A percentile compares a stretch with the other conserved stretches of the same genome.
Evolutionary conservation across 2,113 vertebrate species (phyloP).

Genomic region (Neogale vison): DNA sequence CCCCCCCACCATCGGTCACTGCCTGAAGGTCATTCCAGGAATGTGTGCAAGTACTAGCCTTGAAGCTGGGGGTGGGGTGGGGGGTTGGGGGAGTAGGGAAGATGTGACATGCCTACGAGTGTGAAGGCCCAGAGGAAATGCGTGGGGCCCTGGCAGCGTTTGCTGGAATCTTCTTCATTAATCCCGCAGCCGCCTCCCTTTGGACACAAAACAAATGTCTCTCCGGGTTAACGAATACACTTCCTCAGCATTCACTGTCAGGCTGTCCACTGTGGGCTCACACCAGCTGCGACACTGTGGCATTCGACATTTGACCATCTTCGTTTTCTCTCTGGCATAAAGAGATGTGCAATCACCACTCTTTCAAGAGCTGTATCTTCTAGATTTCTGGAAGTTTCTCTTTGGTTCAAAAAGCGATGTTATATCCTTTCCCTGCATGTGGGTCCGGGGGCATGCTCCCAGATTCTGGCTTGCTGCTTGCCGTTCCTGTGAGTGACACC

Average conservation of each 20-base stretch:
- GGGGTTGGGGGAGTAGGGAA: neutral
- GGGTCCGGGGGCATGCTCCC: fast-evolving
- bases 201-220: neutral
- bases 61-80: neutral
- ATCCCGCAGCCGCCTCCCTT: neutral
- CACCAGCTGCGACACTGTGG: fast-evolving
- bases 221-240: fast-evolving
- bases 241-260: no score
- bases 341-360: neutral
- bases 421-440: fast-evolving
- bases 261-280: no score
- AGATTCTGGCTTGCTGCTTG: neutral
- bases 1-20: no score
- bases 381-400: neutral
- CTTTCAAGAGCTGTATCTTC: neutral
- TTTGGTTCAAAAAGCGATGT: fast-evolving
- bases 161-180: neutral
- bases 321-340: neutral
- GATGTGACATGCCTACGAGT: fast-evolving
- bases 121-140: neutral
- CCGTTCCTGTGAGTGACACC: neutral
- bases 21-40: neutral
- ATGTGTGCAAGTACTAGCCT: fast-evolving
- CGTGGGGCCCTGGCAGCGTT: neutral
- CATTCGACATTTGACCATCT: fast-evolving